These are phyloP conservation scores for Chaetogeoica ovagalla DNA, from an alignment of 2,888 invertebrate species.

Conservation along the genomic window DNA sequence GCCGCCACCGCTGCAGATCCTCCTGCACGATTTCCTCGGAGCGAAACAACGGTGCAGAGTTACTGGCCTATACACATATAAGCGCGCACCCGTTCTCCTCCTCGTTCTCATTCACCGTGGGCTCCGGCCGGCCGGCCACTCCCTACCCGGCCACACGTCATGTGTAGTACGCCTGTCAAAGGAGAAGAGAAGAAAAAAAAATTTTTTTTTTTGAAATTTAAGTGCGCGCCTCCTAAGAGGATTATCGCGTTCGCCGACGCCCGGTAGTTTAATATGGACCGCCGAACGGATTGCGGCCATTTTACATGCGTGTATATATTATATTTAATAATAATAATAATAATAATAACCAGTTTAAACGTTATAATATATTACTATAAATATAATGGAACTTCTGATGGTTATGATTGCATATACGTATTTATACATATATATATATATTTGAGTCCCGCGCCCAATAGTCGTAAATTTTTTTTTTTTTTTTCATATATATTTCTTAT, in stretches of 20 bases:
- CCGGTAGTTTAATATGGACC: slow-evolving; percentile 24
- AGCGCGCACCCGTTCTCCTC: too few species aligned
- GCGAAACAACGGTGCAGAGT: slow-evolving; percentile 14
- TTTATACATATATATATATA: neutral
- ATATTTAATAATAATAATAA: too few species aligned
- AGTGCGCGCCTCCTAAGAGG: slow-evolving; percentile 32
- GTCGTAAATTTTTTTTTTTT: neutral
- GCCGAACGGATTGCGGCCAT: slow-evolving; percentile 20
- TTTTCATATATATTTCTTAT: too few species aligned
- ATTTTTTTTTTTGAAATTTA: slow-evolving; percentile 32
- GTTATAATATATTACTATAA: slow-evolving; percentile 25
- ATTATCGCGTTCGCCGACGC: slow-evolving; percentile 10
- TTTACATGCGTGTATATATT: neutral
- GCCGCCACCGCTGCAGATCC: neutral
- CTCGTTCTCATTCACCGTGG: too few species aligned
- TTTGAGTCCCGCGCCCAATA: neutral
- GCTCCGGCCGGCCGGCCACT: neutral
- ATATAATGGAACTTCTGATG: slow-evolving; percentile 46
- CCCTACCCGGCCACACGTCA: neutral
- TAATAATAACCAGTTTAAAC: slow-evolving; percentile 46
- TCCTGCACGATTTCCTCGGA: slow-evolving; percentile 43
- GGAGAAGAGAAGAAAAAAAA: neutral
- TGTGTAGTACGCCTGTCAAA: neutral
- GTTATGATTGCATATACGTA: slow-evolving; percentile 22
- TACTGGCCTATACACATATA: too few species aligned